phyloP scores from a whole-genome alignment of 2,888 invertebrate genomes.

The Coelinius sp. region DNA sequence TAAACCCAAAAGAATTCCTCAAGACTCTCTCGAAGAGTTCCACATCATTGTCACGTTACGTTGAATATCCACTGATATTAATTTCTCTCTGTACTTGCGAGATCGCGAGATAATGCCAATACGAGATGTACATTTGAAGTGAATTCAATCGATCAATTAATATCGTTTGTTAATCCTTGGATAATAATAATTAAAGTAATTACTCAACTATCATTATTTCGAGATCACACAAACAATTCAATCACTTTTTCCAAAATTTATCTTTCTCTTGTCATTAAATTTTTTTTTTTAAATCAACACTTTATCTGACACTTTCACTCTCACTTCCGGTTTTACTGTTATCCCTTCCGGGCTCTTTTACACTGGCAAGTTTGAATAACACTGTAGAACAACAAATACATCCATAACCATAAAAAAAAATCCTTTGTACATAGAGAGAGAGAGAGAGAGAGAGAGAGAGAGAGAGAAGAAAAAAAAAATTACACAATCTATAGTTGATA shows the following conservation, averaged over 20 bases:
- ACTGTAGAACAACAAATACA: neutral
- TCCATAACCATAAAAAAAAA: neutral
- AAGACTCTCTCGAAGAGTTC: slow-evolving; percentile 62
- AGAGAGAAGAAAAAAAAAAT: neutral
- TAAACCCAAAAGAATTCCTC: slow-evolving; percentile 42
- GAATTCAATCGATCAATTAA: slow-evolving; percentile 34
- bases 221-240: slow-evolving; percentile 5
- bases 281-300: neutral
- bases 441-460: neutral
- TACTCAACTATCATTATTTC: slow-evolving; percentile 14
- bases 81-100: slow-evolving; percentile 32
- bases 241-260: slow-evolving; percentile 18
- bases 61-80: slow-evolving; percentile 50
- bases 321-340: slow-evolving; percentile 22
- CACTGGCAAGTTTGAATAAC: neutral
- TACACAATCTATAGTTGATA: neutral
- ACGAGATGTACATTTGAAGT: slow-evolving; percentile 63
- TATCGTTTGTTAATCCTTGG: neutral
- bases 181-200: neutral
- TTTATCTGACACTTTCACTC: slow-evolving; percentile 16
- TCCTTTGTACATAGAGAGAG: too few species aligned
- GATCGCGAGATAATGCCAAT: slow-evolving; percentile 50
- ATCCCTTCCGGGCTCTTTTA: neutral
- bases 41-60: slow-evolving; percentile 58
- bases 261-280: too few species aligned